Percentiles rank a stretch among this genome's conserved stretches.
Conservation (phyloP, 2,888 invertebrate genomes). For the Acanthopleura granulata region DNA sequence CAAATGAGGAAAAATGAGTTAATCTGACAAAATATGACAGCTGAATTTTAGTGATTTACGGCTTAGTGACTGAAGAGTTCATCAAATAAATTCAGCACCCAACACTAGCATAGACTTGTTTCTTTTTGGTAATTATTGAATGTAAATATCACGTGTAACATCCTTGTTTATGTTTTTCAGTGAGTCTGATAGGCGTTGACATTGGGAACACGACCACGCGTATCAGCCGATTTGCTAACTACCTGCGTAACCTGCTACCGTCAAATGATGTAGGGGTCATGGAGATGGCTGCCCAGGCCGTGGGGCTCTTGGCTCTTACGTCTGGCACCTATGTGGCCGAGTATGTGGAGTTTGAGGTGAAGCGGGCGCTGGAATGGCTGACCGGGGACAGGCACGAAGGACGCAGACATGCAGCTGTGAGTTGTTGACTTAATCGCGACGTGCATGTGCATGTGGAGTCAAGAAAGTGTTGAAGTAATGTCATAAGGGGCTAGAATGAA, state of each 20-base stretch:
- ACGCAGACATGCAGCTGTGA: conserved; percentile 88
- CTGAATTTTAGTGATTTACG: no score
- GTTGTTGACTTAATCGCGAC: conserved; percentile 36
- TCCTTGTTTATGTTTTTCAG: conserved; percentile 71
- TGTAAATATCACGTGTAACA: not conserved
- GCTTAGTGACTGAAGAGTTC: no score
- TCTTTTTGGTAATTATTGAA: no score
- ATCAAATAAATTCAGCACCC: not conserved
- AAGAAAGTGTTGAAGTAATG: no score
- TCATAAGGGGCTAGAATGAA: no score
- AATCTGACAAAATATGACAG: no score
- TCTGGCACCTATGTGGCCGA: conserved; percentile 92
- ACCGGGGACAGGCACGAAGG: conserved; percentile 89
- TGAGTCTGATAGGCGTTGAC: conserved; percentile 93
- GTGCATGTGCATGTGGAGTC: no score
- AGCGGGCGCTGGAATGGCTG: conserved; percentile 95
- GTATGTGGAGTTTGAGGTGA: conserved; percentile 98
- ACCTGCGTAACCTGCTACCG: conserved; percentile 88
- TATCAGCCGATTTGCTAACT: conserved; percentile 93
- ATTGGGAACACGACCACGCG: conserved; percentile 91
- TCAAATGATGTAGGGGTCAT: conserved; percentile 93
- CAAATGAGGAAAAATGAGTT: no score
- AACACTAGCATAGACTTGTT: not conserved
- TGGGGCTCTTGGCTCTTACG: conserved; percentile 88
- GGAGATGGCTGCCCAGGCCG: conserved; percentile 95